A percentile compares a stretch with the other conserved stretches of the same genome.
These are phyloP conservation scores for Romanogobio albipinnatus DNA, from an alignment of 2,113 vertebrate species.

Conservation along the genomic window DNA sequence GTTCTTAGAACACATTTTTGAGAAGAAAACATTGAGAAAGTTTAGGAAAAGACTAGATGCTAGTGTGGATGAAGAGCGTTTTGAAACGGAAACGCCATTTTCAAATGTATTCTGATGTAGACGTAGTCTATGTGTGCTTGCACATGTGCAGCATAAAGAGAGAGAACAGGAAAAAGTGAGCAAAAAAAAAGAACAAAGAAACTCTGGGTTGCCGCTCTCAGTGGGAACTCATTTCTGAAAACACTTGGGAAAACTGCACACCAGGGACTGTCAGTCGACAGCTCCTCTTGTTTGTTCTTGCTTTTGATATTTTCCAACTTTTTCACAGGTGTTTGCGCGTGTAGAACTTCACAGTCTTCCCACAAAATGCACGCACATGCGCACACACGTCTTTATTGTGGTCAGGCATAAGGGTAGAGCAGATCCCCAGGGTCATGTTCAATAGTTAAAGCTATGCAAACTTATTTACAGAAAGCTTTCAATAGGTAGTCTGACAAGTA, in stretches of 20 bases:
- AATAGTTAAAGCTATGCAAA: not conserved
- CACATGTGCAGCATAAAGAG: not conserved
- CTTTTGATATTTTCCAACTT: slow-evolving; percentile 16
- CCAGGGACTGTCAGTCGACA: not conserved
- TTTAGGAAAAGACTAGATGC: not conserved
- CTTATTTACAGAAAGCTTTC: not conserved
- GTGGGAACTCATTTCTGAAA: slow-evolving; percentile 4
- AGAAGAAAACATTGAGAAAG: not conserved
- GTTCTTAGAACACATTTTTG: not conserved
- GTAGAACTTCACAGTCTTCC: slow-evolving; percentile 6
- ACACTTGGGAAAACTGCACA: not conserved
- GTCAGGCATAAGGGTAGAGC: not conserved
- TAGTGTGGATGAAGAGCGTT: not conserved
- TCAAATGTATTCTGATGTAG: not conserved
- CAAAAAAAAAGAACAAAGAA: not conserved
- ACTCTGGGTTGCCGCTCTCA: not conserved
- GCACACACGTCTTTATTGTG: not conserved
- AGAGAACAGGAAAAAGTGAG: not conserved
- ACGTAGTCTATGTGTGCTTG: not conserved
- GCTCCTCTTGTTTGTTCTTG: not conserved
- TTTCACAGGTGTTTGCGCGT: not conserved
- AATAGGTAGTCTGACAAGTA: not conserved
- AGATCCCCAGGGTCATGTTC: not conserved
- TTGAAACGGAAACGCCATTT: not conserved
- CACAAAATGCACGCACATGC: not conserved